Evolutionary conservation across 2,113 vertebrate species (phyloP).

Genomic region (Dipodomys ordii): DNA sequence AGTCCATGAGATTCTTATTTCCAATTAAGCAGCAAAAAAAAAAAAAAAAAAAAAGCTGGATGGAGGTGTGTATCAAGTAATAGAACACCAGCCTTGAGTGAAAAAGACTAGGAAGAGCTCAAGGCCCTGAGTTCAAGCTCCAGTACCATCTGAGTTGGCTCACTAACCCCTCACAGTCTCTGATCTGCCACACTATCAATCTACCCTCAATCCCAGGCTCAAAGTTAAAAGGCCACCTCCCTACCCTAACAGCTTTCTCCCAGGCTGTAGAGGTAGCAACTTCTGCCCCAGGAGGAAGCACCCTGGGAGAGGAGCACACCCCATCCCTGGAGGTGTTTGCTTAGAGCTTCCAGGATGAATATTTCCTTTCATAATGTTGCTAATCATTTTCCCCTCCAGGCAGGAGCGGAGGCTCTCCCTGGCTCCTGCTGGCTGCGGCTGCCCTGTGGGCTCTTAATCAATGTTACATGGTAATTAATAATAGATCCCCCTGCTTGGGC

Average conservation of each 20-base stretch:
- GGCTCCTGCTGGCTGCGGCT: slow-evolving; percentile 60
- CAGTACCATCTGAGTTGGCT: neutral
- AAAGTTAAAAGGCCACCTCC: neutral
- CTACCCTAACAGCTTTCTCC: neutral
- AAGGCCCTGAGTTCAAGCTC: too few relatives aligned
- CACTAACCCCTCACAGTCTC: neutral
- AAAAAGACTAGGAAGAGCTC: too few relatives aligned
- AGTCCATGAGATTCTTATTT: too few relatives aligned
- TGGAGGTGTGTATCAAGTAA: too few relatives aligned
- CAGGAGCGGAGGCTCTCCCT: slow-evolving; percentile 57
- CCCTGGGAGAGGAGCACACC: neutral
- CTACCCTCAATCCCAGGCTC: neutral
- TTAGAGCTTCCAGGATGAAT: slow-evolving; percentile 68
- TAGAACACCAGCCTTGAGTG: too few relatives aligned
- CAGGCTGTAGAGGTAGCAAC: neutral
- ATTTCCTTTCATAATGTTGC: slow-evolving; percentile 79
- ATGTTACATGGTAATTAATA: slow-evolving; percentile 83
- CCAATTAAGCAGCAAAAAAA: too few relatives aligned
- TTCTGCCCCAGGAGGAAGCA: neutral
- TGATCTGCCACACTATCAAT: neutral
- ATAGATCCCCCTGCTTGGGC: slow-evolving; percentile 73
- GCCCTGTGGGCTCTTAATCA: slow-evolving; percentile 80
- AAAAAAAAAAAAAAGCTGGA: too few relatives aligned
- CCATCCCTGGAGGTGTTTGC: slow-evolving; percentile 58
- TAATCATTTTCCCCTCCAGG: slow-evolving; percentile 79